phyloP scores from a whole-genome alignment of 2,113 vertebrate genomes.

The Urocitellus parryii region DNA sequence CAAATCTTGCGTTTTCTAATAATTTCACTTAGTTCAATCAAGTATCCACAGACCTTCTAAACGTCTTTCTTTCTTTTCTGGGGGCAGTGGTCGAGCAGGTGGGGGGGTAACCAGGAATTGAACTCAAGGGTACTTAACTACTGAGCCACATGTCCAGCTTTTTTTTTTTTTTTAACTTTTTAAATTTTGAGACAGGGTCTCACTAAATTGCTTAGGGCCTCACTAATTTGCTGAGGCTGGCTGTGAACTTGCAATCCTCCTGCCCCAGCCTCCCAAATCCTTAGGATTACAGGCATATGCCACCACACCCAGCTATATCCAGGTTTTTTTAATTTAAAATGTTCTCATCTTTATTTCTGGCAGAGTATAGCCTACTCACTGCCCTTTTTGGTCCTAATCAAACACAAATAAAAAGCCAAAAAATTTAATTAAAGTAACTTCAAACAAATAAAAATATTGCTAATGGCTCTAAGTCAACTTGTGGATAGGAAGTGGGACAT shows the following conservation, averaged over 20 bases:
- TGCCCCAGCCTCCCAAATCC: no score
- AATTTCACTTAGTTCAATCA: not conserved
- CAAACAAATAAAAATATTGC: slow-evolving; percentile 1
- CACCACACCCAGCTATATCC: no score
- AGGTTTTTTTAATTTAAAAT: not conserved
- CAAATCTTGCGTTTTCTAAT: not conserved
- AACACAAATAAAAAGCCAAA: not conserved
- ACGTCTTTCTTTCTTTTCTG: not conserved
- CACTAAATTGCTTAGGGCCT: no score
- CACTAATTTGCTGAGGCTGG: no score
- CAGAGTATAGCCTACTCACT: not conserved
- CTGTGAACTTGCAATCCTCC: no score
- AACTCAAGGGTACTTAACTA: no score
- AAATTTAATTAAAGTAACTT: not conserved
- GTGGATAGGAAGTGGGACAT: not conserved
- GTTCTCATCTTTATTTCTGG: not conserved
- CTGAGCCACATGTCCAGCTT: no score
- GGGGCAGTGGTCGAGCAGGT: no score
- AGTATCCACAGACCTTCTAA: not conserved
- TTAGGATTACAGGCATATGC: no score
- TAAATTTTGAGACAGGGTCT: no score
- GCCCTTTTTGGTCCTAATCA: not conserved
- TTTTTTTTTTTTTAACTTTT: no score
- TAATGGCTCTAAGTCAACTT: not conserved
- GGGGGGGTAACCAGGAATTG: no score